Percentiles rank a stretch among this genome's conserved stretches.
Conservation (phyloP, 2,888 invertebrate species). For the Platycnemis pennipes region DNA sequence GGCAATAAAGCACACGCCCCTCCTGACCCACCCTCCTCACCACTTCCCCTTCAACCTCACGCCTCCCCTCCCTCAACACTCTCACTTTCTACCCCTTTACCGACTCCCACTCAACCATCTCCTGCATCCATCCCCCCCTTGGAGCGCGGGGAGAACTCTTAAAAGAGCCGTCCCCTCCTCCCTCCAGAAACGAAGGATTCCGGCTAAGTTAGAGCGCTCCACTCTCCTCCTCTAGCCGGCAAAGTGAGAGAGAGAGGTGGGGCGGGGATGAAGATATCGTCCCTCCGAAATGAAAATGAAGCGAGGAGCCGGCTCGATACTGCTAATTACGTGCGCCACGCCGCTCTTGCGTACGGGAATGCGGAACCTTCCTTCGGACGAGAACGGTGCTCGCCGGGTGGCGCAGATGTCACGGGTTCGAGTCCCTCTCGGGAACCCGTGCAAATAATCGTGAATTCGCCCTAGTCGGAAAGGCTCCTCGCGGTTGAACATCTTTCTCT, state of each 20-base stretch:
- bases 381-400: not conserved
- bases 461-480: no score
- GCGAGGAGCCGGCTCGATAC: not conserved
- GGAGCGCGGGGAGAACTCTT: not conserved
- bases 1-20: constrained; percentile 62
- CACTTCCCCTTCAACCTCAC: not conserved
- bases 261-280: not conserved
- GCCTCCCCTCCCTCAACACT: not conserved
- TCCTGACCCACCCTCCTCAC: constrained; percentile 34
- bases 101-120: not conserved
- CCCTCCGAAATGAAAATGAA: not conserved
- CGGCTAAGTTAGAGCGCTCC: not conserved
- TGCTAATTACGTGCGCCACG: not conserved
- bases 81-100: constrained; percentile 22
- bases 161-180: not conserved
- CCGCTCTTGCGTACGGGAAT: no score
- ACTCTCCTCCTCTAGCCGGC: not conserved
- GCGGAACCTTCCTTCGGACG: not conserved
- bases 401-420: no score
- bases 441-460: no score
- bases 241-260: not conserved
- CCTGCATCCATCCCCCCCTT: not conserved
- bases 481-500: no score
- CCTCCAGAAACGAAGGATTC: not conserved
- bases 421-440: no score